Conservation (phyloP, 2,888 invertebrate genomes). For the Panorpa germanica region DNA sequence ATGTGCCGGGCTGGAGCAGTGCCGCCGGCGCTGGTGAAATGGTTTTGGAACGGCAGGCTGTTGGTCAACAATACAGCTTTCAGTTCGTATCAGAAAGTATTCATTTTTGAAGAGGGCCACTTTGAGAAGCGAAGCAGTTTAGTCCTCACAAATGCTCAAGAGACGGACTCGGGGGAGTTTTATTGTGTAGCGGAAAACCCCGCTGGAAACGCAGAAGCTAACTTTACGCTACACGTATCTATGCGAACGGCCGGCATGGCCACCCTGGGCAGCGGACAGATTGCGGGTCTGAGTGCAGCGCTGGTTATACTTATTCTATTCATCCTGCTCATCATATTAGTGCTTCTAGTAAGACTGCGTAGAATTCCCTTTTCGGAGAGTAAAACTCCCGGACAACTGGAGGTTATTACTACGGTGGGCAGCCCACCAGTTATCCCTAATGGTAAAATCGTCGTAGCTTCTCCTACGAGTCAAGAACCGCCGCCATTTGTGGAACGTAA, state of each 20-base stretch:
- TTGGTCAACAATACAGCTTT: conserved; percentile 61
- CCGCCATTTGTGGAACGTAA: conserved; percentile 23
- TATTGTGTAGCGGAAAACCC: conserved; percentile 81
- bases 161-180: conserved; percentile 66
- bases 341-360: conserved; percentile 53
- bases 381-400: conserved; percentile 56
- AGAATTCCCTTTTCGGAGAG: conserved; percentile 55
- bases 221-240: conserved; percentile 71
- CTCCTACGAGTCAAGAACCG: conserved; percentile 24
- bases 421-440: conserved; percentile 29
- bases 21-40: conserved; percentile 62
- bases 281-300: conserved; percentile 69
- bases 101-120: conserved; percentile 57
- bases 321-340: conserved; percentile 50
- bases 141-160: conserved; percentile 64
- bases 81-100: conserved; percentile 56
- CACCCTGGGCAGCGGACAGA: conserved; percentile 65
- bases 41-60: conserved; percentile 72
- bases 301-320: conserved; percentile 58
- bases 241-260: conserved; percentile 63
- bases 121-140: conserved; percentile 59
- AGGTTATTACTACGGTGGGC: conserved; percentile 44
- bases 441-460: conserved; percentile 26
- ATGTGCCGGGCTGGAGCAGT: conserved; percentile 64
- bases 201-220: conserved; percentile 73